Conservation (phyloP, 1,140 invertebrate species). For the Drosophila varians region DNA sequence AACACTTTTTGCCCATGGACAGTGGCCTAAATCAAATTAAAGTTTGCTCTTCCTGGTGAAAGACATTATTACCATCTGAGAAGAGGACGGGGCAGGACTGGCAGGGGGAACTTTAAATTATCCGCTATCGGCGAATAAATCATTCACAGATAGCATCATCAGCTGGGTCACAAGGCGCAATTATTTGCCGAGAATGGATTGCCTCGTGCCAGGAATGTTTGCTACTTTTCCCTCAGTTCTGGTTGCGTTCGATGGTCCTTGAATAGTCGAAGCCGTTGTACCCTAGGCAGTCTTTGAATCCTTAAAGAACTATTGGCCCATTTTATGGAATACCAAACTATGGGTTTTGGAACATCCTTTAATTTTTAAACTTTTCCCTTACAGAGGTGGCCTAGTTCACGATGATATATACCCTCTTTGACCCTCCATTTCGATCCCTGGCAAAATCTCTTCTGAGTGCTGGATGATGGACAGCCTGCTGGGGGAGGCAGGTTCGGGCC, state of each 20-base stretch:
- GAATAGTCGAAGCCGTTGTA: neutral
- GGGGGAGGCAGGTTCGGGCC: neutral
- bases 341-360: too few species aligned
- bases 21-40: constrained; percentile 30
- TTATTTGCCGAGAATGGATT: constrained; percentile 49
- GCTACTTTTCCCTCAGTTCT: constrained; percentile 4
- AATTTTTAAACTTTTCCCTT: too few species aligned
- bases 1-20: constrained; percentile 33
- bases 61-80: constrained; percentile 3
- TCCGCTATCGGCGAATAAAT: constrained; percentile 62
- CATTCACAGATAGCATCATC: constrained; percentile 62
- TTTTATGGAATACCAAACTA: too few species aligned
- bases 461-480: constrained; percentile 35
- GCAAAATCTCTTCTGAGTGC: constrained; percentile 27
- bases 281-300: too few species aligned
- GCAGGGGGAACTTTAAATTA: constrained; percentile 57
- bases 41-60: constrained; percentile 11
- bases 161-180: constrained; percentile 48
- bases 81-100: too few species aligned
- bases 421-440: neutral
- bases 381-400: too few species aligned
- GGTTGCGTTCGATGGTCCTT: neutral
- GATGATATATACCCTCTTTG: constrained; percentile 2
- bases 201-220: neutral
- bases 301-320: too few species aligned